Evolutionary conservation across 1,140 invertebrate species (phyloP), one percentile per base, ranked within the genome.

Genomic region (Zaprionus ornatus): DNA sequence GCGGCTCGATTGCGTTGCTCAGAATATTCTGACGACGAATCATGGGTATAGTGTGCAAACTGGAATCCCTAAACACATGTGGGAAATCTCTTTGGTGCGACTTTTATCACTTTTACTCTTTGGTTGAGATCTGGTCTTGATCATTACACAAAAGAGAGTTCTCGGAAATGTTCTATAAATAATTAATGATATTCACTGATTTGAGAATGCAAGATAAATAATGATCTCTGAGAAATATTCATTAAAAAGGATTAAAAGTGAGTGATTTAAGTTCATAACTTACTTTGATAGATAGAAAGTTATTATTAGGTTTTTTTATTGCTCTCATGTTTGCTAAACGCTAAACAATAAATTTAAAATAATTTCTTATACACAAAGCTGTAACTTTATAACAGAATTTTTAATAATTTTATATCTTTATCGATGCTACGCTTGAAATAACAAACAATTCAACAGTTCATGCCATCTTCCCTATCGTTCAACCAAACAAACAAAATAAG

Each of bases 1-100:
- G 32, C 45, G n/a, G 63, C 63, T 67, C 70, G 63, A 73, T 73
- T 73, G 55, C 63, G 48, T 72, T 72, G 62, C 62, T n/a, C 62
- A 32, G 69, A 72, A 65, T 56, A 32, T 32, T 50, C 45, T 12
- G 45, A 13, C 29, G 29, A 55, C 37, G 69, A 57, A 40, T 72
- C 69, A 72, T 65, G 40, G 10, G 37, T 54, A 29, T 32, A 37
- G 52, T 19, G n/a, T 48, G 63, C 50, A 35, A 50, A 42, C 35
- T 45, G 6, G n/a, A 63, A 50, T 25, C 17, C 52, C 15, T 21
- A 10, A 25, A 56, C 42, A 60, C 62, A 40, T 66, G 70, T 66
- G 70, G 61, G 52, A 29, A 71, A 37, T 25, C 32, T 32, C 29
- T 67, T 37, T n/a, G 10, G 10, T 17, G 15, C 1, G 2, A 55